A percentile compares a stretch with the other conserved stretches of the same genome.
Evolutionary conservation across 2,797 vertebrate genomes (phyloP).

Genomic region (Trematomus bernacchii): DNA sequence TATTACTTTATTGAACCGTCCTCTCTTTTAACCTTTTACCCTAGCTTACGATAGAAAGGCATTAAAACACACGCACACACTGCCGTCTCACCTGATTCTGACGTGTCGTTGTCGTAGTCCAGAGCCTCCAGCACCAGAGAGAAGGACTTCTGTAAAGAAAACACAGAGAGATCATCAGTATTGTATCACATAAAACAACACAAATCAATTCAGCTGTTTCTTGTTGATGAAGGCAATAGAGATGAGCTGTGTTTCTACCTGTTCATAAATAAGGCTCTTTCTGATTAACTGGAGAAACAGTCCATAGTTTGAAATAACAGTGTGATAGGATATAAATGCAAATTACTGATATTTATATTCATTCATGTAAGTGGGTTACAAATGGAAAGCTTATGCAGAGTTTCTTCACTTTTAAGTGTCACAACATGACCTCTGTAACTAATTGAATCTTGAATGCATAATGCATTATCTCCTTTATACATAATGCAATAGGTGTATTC

Average conservation of each 20-base stretch:
- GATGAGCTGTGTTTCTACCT: background rate
- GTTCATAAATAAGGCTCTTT: background rate
- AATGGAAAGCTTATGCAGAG: background rate
- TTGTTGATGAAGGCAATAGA: background rate
- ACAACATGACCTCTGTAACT: background rate
- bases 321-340: background rate
- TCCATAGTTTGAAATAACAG: background rate
- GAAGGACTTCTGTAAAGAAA: constrained; percentile 79
- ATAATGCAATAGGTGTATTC: background rate
- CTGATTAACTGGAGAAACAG: background rate
- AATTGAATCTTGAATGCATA: background rate
- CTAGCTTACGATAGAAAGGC: background rate
- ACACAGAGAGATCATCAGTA: constrained; percentile 33
- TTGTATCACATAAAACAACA: background rate
- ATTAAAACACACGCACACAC: constrained; percentile 2
- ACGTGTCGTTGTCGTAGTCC: constrained; percentile 80
- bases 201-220: background rate
- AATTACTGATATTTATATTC: background rate
- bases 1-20: background rate
- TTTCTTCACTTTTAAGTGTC: background rate
- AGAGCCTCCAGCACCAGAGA: constrained; percentile 80
- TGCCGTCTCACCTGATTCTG: constrained; percentile 67
- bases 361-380: background rate
- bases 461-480: background rate
- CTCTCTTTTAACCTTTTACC: background rate